These are phyloP conservation scores for Watsonalla cultraria DNA, from an alignment of 2,888 invertebrate species.

Conservation along the genomic window DNA sequence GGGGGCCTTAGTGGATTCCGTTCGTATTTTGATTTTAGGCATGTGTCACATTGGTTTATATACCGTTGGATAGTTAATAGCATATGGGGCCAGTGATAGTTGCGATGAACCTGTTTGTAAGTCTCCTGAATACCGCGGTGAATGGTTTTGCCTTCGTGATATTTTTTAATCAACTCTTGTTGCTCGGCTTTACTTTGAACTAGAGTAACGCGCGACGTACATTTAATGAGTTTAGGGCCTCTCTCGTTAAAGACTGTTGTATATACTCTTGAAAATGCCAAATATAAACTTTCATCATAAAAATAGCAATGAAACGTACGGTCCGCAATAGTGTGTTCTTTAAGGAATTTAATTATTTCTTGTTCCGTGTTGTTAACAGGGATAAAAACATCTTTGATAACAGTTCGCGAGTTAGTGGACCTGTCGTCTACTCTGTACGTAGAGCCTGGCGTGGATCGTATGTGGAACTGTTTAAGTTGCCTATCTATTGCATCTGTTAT, in stretches of 20 bases:
- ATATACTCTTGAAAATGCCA: background rate
- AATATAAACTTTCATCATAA: background rate
- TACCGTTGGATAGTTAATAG: slow-evolving; percentile 18
- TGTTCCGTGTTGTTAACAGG: background rate
- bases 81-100: slow-evolving; percentile 23
- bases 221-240: background rate
- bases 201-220: background rate
- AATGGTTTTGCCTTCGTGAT: background rate
- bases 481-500: background rate
- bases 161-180: background rate
- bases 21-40: slow-evolving; percentile 26
- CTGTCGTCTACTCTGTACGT: background rate
- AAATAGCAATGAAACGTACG: background rate
- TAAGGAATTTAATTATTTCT: no score
- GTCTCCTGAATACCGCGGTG: slow-evolving; percentile 10
- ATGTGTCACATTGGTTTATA: slow-evolving; percentile 25
- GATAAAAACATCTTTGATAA: background rate
- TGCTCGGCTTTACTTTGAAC: background rate
- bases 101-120: slow-evolving; percentile 14
- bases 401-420: background rate
- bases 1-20: slow-evolving; percentile 23
- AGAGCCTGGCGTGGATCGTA: background rate
- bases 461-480: background rate
- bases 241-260: background rate
- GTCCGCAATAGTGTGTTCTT: no score